Conservation (phyloP, 2,797 vertebrate species). For the Chaunax sp. region DNA sequence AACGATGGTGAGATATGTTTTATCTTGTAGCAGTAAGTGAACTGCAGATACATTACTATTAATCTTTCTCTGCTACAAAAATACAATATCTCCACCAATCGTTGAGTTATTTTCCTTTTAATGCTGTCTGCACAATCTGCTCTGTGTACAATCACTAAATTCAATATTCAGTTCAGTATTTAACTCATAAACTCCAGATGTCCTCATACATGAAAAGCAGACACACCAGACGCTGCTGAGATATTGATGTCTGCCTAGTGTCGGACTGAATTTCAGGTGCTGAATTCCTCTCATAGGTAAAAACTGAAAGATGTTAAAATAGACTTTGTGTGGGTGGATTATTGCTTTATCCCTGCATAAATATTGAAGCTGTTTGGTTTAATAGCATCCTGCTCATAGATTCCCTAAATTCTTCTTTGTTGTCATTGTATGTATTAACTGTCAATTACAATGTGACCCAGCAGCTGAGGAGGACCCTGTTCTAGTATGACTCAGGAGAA, state of each 20-base stretch:
- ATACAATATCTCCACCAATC: slow-evolving; percentile 10
- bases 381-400: slow-evolving; percentile 21
- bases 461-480: slow-evolving; percentile 40
- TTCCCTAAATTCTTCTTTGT: slow-evolving; percentile 25
- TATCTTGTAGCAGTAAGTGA: slow-evolving; percentile 21
- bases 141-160: slow-evolving; percentile 19
- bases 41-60: neutral
- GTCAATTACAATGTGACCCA: slow-evolving; percentile 61
- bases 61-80: slow-evolving; percentile 17
- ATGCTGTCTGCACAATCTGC: slow-evolving; percentile 6
- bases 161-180: slow-evolving; percentile 37
- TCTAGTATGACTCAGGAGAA: slow-evolving; percentile 78
- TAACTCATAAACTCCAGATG: slow-evolving; percentile 39
- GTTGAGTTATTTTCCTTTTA: slow-evolving; percentile 13
- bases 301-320: slow-evolving; percentile 61
- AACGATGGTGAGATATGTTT: slow-evolving; percentile 89
- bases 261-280: slow-evolving; percentile 31
- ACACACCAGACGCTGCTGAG: slow-evolving; percentile 23
- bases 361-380: slow-evolving; percentile 52
- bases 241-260: slow-evolving; percentile 33
- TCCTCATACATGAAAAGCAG: slow-evolving; percentile 33
- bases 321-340: slow-evolving; percentile 52
- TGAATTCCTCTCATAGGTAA: slow-evolving; percentile 57
- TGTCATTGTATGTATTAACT: slow-evolving; percentile 31
- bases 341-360: slow-evolving; percentile 52